Percentiles rank a stretch among this genome's conserved stretches.
These are phyloP conservation scores for Reticulitermes speratus DNA, from an alignment of 1,140 invertebrate species.

Conservation along the genomic window DNA sequence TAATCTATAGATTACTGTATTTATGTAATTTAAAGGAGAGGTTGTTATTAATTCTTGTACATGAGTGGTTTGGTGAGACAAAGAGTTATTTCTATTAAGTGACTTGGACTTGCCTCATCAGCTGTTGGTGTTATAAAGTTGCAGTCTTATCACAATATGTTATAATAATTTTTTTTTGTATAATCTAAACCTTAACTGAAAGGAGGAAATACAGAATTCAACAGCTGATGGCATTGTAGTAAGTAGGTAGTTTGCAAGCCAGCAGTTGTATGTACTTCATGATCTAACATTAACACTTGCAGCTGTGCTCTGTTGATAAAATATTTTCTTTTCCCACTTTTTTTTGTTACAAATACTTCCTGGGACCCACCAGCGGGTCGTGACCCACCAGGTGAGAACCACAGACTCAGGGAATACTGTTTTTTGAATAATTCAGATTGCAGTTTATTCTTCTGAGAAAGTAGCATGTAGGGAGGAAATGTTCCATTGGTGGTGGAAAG, in stretches of 20 bases:
- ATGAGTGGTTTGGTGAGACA: too few relatives aligned
- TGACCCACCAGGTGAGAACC: slow-evolving; percentile 16
- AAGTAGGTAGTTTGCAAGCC: background rate
- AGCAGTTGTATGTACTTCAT: background rate
- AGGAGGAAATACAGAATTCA: background rate
- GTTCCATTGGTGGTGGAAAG: slow-evolving; percentile 8
- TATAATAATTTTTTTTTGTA: too few relatives aligned
- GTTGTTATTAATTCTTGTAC: too few relatives aligned
- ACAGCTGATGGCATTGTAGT: background rate
- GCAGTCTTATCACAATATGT: too few relatives aligned
- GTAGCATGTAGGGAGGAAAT: background rate
- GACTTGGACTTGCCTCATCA: too few relatives aligned
- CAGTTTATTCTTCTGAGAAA: background rate
- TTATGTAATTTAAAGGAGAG: too few relatives aligned
- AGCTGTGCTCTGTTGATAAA: slow-evolving; percentile 12
- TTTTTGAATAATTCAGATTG: background rate
- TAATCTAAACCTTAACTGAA: too few relatives aligned
- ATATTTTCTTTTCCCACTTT: slow-evolving; percentile 17
- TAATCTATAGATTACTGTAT: too few relatives aligned
- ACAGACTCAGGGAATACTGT: background rate
- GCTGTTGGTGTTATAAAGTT: too few relatives aligned
- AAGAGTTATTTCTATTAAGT: too few relatives aligned
- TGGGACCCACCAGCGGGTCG: slow-evolving; percentile 13
- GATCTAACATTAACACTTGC: background rate
- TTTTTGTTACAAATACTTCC: slow-evolving; percentile 17